These are phyloP conservation scores for Axea sp. DNA, from an alignment of 2,888 invertebrate species.

Conservation along the genomic window DNA sequence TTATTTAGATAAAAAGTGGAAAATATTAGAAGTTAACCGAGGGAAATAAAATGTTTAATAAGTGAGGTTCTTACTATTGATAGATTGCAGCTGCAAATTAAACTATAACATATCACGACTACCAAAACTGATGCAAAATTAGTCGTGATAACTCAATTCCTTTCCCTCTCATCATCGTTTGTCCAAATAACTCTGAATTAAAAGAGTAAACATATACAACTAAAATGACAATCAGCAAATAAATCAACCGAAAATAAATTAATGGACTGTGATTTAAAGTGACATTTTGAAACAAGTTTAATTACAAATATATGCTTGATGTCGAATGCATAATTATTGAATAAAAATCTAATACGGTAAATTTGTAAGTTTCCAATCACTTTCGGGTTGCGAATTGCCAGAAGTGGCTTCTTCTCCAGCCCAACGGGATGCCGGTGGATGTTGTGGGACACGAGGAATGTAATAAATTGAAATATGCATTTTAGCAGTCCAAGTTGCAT, in stretches of 20 bases:
- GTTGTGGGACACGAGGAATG: conserved; percentile 56
- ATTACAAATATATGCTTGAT: too few species aligned
- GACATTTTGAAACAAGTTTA: too few species aligned
- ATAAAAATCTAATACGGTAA: conserved; percentile 33
- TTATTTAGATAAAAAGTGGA: conserved; percentile 36
- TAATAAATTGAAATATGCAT: conserved; percentile 76
- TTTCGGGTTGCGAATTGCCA: conserved; percentile 30
- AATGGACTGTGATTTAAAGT: too few species aligned
- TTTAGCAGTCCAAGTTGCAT: conserved; percentile 64
- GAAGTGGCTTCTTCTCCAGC: conserved; percentile 45
- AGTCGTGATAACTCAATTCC: conserved; percentile 3
- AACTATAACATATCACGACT: conserved; percentile 9
- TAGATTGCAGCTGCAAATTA: too few species aligned
- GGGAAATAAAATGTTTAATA: conserved; percentile 30
- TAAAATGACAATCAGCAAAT: too few species aligned
- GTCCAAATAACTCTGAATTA: conserved; percentile 20
- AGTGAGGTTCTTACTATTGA: too few species aligned
- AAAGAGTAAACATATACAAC: conserved; percentile 4
- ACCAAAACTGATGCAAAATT: conserved; percentile 21
- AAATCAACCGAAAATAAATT: too few species aligned
- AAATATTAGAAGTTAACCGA: too few species aligned
- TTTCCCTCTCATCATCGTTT: background rate
- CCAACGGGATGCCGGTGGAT: conserved; percentile 44
- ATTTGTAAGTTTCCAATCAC: conserved; percentile 43
- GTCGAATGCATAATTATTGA: conserved; percentile 21